Evolutionary conservation across 2,888 invertebrate genomes (phyloP).

Genomic region (Lingula anatina): DNA sequence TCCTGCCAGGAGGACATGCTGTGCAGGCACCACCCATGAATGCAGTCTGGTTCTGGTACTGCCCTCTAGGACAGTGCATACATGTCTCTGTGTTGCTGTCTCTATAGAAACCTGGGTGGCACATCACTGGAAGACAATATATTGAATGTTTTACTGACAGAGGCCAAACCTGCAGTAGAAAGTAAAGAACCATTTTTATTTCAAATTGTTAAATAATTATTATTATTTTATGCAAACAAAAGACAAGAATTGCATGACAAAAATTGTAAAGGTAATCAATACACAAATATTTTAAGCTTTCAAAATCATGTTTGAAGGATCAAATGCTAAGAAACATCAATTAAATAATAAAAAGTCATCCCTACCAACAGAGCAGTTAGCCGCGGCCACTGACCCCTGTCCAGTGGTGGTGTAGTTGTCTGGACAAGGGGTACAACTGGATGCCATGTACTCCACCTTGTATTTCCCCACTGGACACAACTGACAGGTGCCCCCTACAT

Average conservation of each 20-base stretch:
- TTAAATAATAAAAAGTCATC: too few relatives aligned
- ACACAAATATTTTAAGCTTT: too few relatives aligned
- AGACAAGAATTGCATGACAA: too few relatives aligned
- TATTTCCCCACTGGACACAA: slow-evolving; percentile 62
- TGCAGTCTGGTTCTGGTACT: background rate
- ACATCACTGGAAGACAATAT: background rate
- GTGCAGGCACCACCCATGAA: background rate
- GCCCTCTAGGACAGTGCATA: background rate
- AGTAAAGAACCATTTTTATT: too few relatives aligned
- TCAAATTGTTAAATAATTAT: too few relatives aligned
- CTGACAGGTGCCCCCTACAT: slow-evolving; percentile 68
- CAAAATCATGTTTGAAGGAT: too few relatives aligned
- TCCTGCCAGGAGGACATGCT: background rate
- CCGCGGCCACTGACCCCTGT: too few relatives aligned
- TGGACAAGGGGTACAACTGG: slow-evolving; percentile 64
- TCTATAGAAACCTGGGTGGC: background rate
- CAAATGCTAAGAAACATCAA: too few relatives aligned
- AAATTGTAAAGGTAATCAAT: too few relatives aligned
- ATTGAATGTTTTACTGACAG: background rate
- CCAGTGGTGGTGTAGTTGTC: slow-evolving; percentile 20
- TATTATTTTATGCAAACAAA: too few relatives aligned
- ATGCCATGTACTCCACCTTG: slow-evolving; percentile 57
- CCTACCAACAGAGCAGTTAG: too few relatives aligned
- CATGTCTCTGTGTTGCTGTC: background rate
- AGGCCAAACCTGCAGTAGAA: background rate